A percentile compares a stretch with the other conserved stretches of the same genome.
These are phyloP conservation scores for Manacus vitellinus DNA, from an alignment of 2,113 vertebrate genomes.

Conservation along the genomic window DNA sequence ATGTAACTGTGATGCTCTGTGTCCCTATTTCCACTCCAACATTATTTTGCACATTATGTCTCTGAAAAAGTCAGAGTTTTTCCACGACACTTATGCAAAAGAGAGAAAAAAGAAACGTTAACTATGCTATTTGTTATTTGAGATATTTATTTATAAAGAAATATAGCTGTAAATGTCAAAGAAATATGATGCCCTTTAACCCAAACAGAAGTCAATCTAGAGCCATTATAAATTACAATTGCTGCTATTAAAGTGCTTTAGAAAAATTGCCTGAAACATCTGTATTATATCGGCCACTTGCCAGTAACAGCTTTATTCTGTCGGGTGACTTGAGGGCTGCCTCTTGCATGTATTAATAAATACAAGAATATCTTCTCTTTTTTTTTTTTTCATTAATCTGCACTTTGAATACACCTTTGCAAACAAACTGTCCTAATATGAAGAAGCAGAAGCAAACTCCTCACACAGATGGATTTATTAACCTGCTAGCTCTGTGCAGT, in stretches of 20 bases:
- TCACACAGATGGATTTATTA: conserved; percentile 70
- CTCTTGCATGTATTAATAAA: conserved; percentile 81
- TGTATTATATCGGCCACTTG: conserved; percentile 78
- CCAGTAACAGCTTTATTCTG: conserved; percentile 83
- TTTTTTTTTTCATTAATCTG: conserved; percentile 70
- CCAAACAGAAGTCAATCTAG: conserved; percentile 75
- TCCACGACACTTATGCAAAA: conserved; percentile 80
- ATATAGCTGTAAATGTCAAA: conserved; percentile 80
- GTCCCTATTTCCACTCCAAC: conserved; percentile 74
- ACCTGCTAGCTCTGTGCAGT: conserved; percentile 74
- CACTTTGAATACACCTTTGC: conserved; percentile 79
- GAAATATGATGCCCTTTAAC: conserved; percentile 73
- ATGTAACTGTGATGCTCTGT: conserved; percentile 75
- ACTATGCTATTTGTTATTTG: conserved; percentile 78
- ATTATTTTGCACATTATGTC: conserved; percentile 78
- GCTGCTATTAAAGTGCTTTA: conserved; percentile 87
- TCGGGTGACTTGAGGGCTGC: conserved; percentile 79
- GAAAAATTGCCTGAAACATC: conserved; percentile 81
- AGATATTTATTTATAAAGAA: conserved; percentile 82
- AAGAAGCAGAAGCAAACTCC: conserved; percentile 72
- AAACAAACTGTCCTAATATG: conserved; percentile 58
- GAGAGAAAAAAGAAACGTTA: conserved; percentile 68
- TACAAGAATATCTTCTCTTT: conserved; percentile 60
- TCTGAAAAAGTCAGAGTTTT: conserved; percentile 76
- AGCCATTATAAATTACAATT: conserved; percentile 79